Evolutionary conservation across 2,113 vertebrate genomes (phyloP).

Genomic region (Onychostruthus taczanowskii): DNA sequence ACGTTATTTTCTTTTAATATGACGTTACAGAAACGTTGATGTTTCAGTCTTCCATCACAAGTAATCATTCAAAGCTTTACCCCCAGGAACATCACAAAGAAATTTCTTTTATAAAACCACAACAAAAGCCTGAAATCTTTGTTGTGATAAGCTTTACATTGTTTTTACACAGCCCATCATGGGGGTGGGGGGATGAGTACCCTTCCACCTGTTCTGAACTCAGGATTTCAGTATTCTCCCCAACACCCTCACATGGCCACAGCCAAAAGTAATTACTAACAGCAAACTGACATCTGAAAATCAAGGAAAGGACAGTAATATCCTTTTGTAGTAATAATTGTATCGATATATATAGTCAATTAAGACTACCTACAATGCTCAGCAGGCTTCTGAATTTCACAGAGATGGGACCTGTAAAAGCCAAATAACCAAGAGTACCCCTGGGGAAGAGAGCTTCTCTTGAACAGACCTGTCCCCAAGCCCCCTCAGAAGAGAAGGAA

Average conservation of each 20-base stretch:
- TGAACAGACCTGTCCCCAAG: background rate
- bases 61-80: background rate
- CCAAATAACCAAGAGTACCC: background rate
- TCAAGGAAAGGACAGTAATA: background rate
- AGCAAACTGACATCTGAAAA: background rate
- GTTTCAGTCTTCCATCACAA: background rate
- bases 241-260: background rate
- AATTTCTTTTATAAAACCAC: background rate
- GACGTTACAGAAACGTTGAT: background rate
- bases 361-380: background rate
- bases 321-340: background rate
- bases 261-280: background rate
- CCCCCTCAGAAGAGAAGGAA: background rate
- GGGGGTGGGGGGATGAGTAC: fast-evolving
- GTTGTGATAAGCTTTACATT: background rate
- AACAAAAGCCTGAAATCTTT: background rate
- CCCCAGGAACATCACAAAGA: background rate
- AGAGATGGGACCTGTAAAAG: background rate
- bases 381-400: background rate
- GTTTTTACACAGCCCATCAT: background rate
- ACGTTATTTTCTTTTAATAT: background rate
- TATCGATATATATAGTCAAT: background rate
- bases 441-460: background rate
- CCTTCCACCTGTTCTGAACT: background rate
- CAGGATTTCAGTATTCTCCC: background rate